Percentiles rank a stretch among this genome's conserved stretches.
phyloP scores from a whole-genome alignment of 2,888 invertebrate species.

The Sepiola atlantica region DNA sequence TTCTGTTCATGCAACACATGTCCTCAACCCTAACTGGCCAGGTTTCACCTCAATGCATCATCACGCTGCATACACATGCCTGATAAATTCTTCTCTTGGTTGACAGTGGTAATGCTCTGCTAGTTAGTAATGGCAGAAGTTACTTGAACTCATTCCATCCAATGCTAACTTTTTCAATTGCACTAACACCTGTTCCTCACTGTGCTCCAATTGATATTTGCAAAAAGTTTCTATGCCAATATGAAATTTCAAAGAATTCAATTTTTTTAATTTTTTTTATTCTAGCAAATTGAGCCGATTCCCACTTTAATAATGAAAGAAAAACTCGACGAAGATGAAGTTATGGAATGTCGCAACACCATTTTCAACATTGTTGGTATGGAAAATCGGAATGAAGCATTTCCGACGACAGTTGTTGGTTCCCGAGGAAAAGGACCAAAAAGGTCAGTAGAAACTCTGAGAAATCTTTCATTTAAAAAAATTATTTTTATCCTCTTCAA shows the following conservation, averaged over 20 bases:
- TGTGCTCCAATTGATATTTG: too few relatives aligned
- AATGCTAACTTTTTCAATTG: too few relatives aligned
- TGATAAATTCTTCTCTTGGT: too few relatives aligned
- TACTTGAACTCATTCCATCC: too few relatives aligned
- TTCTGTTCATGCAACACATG: too few relatives aligned
- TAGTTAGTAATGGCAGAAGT: too few relatives aligned
- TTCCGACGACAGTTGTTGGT: constrained; percentile 79
- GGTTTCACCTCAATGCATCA: too few relatives aligned
- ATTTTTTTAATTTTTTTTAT: not conserved
- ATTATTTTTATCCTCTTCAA: not conserved
- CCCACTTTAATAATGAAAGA: constrained; percentile 87
- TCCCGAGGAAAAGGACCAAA: constrained; percentile 75
- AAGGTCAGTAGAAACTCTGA: constrained; percentile 61
- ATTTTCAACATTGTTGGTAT: constrained; percentile 86
- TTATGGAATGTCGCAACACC: constrained; percentile 88
- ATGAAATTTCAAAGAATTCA: not conserved
- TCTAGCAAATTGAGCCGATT: constrained; percentile 86
- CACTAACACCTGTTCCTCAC: too few relatives aligned
- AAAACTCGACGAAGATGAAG: constrained; percentile 87
- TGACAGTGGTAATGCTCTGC: too few relatives aligned
- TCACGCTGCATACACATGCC: too few relatives aligned
- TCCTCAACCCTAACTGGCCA: too few relatives aligned
- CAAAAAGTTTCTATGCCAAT: too few relatives aligned
- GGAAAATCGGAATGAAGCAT: constrained; percentile 88
- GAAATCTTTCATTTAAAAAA: not conserved